phyloP scores from a whole-genome alignment of 23 tunicate genomes.

The Ascidia mentula region DNA sequence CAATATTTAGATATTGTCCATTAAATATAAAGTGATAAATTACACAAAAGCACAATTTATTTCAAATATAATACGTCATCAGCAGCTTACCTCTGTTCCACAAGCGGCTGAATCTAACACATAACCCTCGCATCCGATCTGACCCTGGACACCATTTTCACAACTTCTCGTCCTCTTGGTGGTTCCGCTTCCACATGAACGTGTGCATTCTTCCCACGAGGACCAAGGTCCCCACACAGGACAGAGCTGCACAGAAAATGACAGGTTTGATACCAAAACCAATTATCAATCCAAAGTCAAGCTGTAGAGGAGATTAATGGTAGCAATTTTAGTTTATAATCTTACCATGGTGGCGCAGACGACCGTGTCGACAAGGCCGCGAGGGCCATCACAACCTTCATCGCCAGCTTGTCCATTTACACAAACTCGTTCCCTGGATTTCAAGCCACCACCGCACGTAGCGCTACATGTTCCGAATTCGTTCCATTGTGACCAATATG shows the following conservation, averaged over 20 bases:
- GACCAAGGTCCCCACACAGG: slow-evolving; percentile 75
- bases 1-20: no score
- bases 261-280: no score
- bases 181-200: slow-evolving; percentile 66
- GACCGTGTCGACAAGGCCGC: background rate
- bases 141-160: slow-evolving; percentile 66
- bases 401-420: slow-evolving; percentile 62
- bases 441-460: slow-evolving; percentile 58
- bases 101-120: background rate
- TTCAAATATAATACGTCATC: no score
- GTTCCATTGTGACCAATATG: slow-evolving; percentile 67
- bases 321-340: no score
- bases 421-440: slow-evolving; percentile 37
- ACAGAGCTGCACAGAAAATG: slow-evolving; percentile 23
- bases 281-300: no score
- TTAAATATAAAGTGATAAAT: no score
- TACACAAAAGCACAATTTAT: no score
- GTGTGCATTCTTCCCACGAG: slow-evolving; percentile 45
- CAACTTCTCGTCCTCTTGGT: slow-evolving; percentile 47
- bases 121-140: slow-evolving; percentile 28
- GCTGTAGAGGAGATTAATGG: no score
- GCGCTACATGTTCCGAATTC: slow-evolving; percentile 37
- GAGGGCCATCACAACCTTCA: slow-evolving; percentile 43
- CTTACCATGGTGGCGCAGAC: background rate
- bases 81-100: background rate